These are phyloP conservation scores for Syritta pipiens DNA, from an alignment of 2,888 invertebrate species.

Conservation along the genomic window DNA sequence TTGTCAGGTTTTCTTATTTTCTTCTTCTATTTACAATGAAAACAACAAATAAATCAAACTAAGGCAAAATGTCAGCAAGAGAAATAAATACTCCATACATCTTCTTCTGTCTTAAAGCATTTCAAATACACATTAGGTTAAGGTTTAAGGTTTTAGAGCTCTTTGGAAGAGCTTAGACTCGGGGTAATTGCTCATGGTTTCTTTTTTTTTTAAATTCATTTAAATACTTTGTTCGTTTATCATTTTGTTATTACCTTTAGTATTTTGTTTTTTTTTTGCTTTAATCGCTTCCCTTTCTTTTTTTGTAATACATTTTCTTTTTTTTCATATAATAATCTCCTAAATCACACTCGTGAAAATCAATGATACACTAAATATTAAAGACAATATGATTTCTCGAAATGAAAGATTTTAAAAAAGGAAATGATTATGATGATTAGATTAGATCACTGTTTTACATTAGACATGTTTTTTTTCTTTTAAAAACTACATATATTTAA, in stretches of 20 bases:
- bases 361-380: background rate
- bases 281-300: background rate
- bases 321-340: conserved; percentile 27
- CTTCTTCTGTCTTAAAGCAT: background rate
- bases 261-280: too few relatives aligned
- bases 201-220: conserved; percentile 2
- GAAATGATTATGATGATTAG: conserved; percentile 10
- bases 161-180: conserved; percentile 53
- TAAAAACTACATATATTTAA: conserved; percentile 24
- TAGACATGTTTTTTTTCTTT: conserved; percentile 13
- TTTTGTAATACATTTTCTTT: conserved; percentile 35
- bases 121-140: background rate
- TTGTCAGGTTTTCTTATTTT: background rate
- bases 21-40: conserved; percentile 41
- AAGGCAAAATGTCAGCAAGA: conserved; percentile 54
- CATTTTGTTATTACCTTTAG: too few relatives aligned
- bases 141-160: conserved; percentile 45
- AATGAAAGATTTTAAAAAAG: background rate
- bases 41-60: background rate
- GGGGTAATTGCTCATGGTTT: conserved; percentile 5
- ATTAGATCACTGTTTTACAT: conserved; percentile 43
- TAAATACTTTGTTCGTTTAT: conserved; percentile 59
- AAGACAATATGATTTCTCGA: background rate
- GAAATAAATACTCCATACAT: conserved; percentile 24
- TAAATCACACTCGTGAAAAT: conserved; percentile 45